phyloP scores from a whole-genome alignment of 2,113 vertebrate genomes.

The Ondatra zibethicus region DNA sequence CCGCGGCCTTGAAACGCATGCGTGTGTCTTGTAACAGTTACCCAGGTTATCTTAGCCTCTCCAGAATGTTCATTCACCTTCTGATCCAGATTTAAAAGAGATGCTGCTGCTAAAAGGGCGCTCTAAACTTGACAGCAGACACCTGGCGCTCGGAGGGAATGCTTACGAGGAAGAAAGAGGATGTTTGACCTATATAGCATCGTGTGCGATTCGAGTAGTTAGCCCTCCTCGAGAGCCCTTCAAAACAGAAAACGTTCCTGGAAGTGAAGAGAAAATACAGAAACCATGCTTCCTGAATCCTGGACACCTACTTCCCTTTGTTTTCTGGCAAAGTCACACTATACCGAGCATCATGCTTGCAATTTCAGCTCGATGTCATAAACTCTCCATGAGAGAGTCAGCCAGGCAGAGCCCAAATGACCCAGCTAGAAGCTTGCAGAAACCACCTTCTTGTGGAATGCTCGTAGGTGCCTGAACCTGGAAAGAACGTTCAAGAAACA shows the following conservation, averaged over 20 bases:
- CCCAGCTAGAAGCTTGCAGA: background rate
- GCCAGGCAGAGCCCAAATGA: background rate
- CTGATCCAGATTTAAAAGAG: constrained; percentile 79
- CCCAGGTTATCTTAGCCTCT: constrained; percentile 72
- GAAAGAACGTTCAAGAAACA: background rate
- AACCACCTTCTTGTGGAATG: background rate
- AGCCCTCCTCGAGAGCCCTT: constrained; percentile 59
- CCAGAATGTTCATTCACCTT: constrained; percentile 75
- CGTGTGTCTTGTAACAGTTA: constrained; percentile 66
- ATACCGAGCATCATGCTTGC: background rate
- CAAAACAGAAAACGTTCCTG: constrained; percentile 62
- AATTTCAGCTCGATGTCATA: background rate
- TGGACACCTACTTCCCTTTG: constrained; percentile 13
- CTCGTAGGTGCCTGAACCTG: background rate
- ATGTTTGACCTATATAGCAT: constrained; percentile 77
- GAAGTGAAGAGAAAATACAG: constrained; percentile 64
- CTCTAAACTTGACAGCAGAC: constrained; percentile 77
- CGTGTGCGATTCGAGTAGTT: constrained; percentile 61
- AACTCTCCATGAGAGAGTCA: background rate
- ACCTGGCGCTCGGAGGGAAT: constrained; percentile 65
- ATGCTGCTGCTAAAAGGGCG: constrained; percentile 65
- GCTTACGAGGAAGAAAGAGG: constrained; percentile 76
- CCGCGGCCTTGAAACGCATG: constrained; percentile 51
- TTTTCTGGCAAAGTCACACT: constrained; percentile 54
- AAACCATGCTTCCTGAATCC: constrained; percentile 26